A percentile compares a stretch with the other conserved stretches of the same genome.
Conservation (phyloP, 2,113 vertebrate genomes). For the Alces alces region DNA sequence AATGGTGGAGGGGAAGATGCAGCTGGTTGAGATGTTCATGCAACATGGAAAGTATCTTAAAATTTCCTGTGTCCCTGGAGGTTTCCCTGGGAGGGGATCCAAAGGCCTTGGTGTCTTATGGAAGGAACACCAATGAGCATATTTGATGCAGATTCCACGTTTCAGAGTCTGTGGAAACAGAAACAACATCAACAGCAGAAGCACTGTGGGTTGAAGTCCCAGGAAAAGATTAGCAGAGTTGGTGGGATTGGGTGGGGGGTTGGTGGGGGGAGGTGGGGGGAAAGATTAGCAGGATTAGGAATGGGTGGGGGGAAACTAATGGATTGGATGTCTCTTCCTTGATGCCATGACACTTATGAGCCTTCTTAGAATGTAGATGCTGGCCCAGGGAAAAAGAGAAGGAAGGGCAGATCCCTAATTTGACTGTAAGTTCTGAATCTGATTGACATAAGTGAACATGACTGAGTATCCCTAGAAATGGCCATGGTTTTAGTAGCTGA, state of each 20-base stretch:
- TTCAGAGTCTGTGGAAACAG: neutral
- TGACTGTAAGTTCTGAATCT: neutral
- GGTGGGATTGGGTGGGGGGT: neutral
- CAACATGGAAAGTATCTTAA: neutral
- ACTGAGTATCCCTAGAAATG: neutral
- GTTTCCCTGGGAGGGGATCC: neutral
- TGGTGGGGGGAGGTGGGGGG: rapidly evolving
- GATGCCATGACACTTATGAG: too few species aligned
- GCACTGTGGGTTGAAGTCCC: neutral
- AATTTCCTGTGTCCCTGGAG: neutral
- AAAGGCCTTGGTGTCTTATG: neutral
- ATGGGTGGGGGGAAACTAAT: neutral
- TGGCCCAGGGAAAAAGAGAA: neutral
- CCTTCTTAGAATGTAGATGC: neutral
- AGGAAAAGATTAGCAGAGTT: neutral
- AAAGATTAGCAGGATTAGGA: neutral
- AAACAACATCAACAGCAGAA: neutral
- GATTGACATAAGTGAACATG: neutral
- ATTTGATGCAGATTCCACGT: neutral
- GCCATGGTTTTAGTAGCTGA: neutral
- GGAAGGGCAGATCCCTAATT: neutral
- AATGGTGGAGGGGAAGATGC: too few species aligned
- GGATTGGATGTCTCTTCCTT: neutral
- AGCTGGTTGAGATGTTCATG: neutral
- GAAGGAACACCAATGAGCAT: neutral